phyloP scores from a whole-genome alignment of 2,888 invertebrate species.

The Tricholauxania praeusta region DNA sequence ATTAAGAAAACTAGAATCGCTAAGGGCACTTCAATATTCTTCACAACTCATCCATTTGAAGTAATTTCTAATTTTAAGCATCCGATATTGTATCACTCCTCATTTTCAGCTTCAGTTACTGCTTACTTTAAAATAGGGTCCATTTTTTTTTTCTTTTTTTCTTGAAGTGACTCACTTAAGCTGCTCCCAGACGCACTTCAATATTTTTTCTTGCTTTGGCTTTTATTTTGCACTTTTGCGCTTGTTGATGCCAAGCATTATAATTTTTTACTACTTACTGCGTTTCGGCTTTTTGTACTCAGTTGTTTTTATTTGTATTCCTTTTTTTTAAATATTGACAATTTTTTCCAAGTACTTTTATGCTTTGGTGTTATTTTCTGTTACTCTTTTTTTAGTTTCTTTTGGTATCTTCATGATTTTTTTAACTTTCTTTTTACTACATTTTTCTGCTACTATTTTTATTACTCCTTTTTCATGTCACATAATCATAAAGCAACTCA shows the following conservation, averaged over 20 bases:
- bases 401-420: background rate
- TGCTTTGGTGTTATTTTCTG: background rate
- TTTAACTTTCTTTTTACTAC: background rate
- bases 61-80: too few species aligned
- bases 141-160: background rate
- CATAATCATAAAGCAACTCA: conserved; percentile 19
- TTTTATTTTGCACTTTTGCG: too few species aligned
- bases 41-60: too few species aligned
- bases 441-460: background rate
- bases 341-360: background rate
- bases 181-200: conserved; percentile 25
- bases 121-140: background rate
- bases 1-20: too few species aligned
- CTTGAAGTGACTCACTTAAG: conserved; percentile 22
- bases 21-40: too few species aligned
- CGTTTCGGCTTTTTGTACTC: too few species aligned
- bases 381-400: background rate
- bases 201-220: background rate
- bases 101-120: background rate
- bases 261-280: too few species aligned
- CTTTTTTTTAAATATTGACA: too few species aligned
- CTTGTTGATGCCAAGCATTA: too few species aligned
- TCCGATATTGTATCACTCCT: background rate
- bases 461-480: conserved; percentile 10
- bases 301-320: too few species aligned